These are phyloP conservation scores for Drosophila incognita DNA, from an alignment of 2,888 invertebrate genomes.

Conservation along the genomic window DNA sequence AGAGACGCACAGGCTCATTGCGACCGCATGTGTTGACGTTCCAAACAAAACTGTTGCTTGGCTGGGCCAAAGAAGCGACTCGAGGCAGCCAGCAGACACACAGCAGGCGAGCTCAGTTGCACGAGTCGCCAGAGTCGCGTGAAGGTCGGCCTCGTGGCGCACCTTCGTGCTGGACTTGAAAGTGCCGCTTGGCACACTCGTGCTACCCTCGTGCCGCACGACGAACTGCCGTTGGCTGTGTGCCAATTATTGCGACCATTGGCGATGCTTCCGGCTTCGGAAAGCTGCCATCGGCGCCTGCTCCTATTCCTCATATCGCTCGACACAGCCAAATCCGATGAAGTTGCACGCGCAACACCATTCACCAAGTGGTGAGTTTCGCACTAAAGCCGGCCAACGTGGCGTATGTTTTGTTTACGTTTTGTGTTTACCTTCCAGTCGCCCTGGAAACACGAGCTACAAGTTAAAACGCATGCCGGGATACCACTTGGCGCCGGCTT, in stretches of 20 bases:
- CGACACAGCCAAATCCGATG: slow-evolving; percentile 18
- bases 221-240: slow-evolving; percentile 67
- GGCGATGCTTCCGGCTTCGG: slow-evolving; percentile 44
- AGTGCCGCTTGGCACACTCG: slow-evolving; percentile 14
- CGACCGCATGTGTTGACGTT: slow-evolving; percentile 74
- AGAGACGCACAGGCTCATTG: slow-evolving; percentile 41
- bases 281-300: slow-evolving; percentile 64
- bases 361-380: slow-evolving; percentile 49
- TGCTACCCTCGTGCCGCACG: slow-evolving; percentile 14
- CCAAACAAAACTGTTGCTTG: slow-evolving; percentile 74
- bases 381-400: slow-evolving; percentile 53
- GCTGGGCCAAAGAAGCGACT: slow-evolving; percentile 13
- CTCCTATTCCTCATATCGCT: slow-evolving; percentile 39
- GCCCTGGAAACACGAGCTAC: slow-evolving; percentile 10
- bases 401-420: slow-evolving; percentile 73
- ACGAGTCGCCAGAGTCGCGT: slow-evolving; percentile 2
- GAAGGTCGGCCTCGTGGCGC: slow-evolving; percentile 16
- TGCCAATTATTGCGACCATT: slow-evolving; percentile 46
- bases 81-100: slow-evolving; percentile 7
- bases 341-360: not conserved
- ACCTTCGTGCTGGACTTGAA: slow-evolving; percentile 24
- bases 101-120: slow-evolving; percentile 6
- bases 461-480: slow-evolving; percentile 12
- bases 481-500: not conserved
- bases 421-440: slow-evolving; percentile 75